Evolutionary conservation across 2,113 vertebrate species (phyloP).

Genomic region (Chauna torquata): DNA sequence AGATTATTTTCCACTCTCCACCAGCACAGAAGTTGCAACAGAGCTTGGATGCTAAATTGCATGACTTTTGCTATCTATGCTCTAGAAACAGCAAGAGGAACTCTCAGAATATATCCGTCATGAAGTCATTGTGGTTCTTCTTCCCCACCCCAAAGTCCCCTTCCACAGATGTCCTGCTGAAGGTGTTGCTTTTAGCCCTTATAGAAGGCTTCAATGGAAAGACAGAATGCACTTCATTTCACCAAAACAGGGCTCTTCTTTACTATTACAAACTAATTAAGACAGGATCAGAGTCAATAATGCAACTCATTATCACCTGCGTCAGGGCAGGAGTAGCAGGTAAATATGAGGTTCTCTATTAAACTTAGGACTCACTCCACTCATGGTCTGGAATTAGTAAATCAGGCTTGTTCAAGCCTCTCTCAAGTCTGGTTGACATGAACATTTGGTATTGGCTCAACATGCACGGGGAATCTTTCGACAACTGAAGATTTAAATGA

Average conservation of each 20-base stretch:
- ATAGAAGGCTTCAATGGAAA: neutral
- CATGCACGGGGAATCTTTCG: neutral
- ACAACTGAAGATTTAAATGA: neutral
- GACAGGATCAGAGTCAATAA: neutral
- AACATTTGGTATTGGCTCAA: neutral
- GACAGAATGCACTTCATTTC: neutral
- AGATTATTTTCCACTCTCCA: neutral
- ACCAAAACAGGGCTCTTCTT: neutral
- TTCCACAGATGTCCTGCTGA: neutral
- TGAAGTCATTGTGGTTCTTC: neutral
- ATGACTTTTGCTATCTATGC: neutral
- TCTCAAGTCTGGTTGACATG: neutral
- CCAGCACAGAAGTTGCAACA: neutral
- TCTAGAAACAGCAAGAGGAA: neutral
- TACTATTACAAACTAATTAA: neutral
- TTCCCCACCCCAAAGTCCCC: neutral
- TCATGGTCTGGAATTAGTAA: neutral
- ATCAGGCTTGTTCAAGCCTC: neutral
- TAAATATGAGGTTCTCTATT: neutral
- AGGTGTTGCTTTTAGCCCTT: neutral
- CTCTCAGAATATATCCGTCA: neutral
- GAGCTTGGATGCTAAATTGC: neutral
- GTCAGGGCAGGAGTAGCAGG: neutral
- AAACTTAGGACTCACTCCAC: neutral
- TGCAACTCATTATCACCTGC: neutral